phyloP scores from a whole-genome alignment of 2,113 vertebrate genomes.

The Stegostoma tigrinum region DNA sequence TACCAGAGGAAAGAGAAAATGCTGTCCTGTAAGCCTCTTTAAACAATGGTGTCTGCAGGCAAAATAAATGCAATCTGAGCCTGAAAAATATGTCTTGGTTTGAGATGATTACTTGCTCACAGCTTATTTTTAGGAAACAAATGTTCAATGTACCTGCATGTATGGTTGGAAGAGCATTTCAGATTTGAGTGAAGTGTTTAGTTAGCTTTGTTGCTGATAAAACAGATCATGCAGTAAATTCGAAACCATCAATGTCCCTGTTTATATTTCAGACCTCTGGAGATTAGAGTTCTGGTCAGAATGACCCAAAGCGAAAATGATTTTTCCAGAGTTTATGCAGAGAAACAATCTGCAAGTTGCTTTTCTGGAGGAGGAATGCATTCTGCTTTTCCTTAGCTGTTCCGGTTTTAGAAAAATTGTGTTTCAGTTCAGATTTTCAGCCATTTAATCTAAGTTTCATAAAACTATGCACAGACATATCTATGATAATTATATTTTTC shows the following conservation, averaged over 20 bases:
- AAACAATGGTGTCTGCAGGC: neutral
- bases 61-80: neutral
- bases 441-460: neutral
- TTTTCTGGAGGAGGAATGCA: neutral
- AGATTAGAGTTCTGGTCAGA: slow-evolving; percentile 17
- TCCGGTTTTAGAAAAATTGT: neutral
- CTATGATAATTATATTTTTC: no score
- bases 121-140: neutral
- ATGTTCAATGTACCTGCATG: neutral
- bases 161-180: neutral
- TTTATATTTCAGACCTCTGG: slow-evolving; percentile 27
- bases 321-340: neutral
- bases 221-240: slow-evolving; percentile 5
- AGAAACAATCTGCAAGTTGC: neutral
- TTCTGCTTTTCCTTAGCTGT: neutral
- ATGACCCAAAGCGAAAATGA: slow-evolving; percentile 21
- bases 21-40: neutral
- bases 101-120: neutral
- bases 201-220: neutral
- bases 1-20: neutral
- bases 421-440: neutral
- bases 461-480: neutral
- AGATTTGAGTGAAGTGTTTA: neutral
- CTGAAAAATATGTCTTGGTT: neutral
- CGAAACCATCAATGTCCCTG: neutral